Evolutionary conservation across 2,797 vertebrate species (phyloP), one percentile per base, ranked within the genome.

Genomic region (Petrocephalus sullivani): DNA sequence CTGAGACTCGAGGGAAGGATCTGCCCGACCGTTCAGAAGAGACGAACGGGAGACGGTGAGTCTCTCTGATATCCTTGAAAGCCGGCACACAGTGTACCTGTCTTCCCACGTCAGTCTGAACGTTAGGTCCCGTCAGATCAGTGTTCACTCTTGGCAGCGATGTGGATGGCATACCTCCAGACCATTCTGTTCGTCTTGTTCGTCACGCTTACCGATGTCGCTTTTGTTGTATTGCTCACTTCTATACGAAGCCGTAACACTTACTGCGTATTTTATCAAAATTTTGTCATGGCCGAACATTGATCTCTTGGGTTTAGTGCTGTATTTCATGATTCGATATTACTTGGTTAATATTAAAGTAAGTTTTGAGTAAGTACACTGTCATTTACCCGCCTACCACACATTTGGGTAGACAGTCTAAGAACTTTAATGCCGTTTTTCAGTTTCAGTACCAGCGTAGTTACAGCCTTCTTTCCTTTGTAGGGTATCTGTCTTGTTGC

Each of bases 1-100:
- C 97, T 0, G 97, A 98, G 92, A 97, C 96, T 0, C 46, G 71
- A 0, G 92, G 92, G 23, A 88, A 64, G 0, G 91, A 96, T 0
- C 94, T 97, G 86, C 94, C 92, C 0, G 96, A 97, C 3, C 93
- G 92, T 75, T 88, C 91, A 0, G 41, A 90, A 0, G 89, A 90
- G 0, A 88, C 87, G 0, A 4, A 53, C 5, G 51, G 28, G 0
- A 87, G 67, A 37, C 4, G 90, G 94, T 94, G 75, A 91, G 87
- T 37, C 41, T 84, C 58, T 49, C 58, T 23, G 10, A 19, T 21
- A 83, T 21, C 19, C 28, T 16, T 71, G 64, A 71, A 7, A 71
- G 67, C 14, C 8, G 49, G 49, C 49, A 51, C 49, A 9, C 49
- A 51, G 49, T 51, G 49, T 0, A 51, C 49, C 8, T 51, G 8